Conservation (phyloP, 2,888 invertebrate genomes). For the Teinopalpus imperialis region DNA sequence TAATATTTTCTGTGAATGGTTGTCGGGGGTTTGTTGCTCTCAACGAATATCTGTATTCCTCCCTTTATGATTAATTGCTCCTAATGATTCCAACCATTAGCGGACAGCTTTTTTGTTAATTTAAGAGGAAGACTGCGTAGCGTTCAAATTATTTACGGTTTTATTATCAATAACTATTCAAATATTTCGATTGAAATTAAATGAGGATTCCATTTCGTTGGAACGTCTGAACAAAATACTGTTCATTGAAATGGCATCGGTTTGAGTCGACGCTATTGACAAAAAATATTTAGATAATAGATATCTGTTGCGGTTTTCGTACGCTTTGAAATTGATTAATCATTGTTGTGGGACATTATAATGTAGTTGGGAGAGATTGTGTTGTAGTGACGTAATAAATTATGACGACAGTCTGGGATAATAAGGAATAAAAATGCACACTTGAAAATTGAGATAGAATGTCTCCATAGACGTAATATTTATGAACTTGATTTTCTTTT, state of each 20-base stretch:
- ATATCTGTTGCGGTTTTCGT: slow-evolving; percentile 4
- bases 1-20: slow-evolving; percentile 22
- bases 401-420: too few relatives aligned
- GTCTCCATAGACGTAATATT: too few relatives aligned
- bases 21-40: background rate
- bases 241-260: background rate
- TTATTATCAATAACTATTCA: slow-evolving; percentile 4
- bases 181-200: slow-evolving; percentile 2
- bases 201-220: background rate
- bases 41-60: slow-evolving; percentile 33
- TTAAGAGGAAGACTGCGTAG: slow-evolving; percentile 39
- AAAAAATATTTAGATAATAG: slow-evolving; percentile 1
- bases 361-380: too few relatives aligned
- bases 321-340: slow-evolving; percentile 4
- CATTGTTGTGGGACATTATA: background rate
- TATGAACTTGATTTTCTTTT: too few relatives aligned
- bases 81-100: slow-evolving; percentile 74
- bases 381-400: too few relatives aligned
- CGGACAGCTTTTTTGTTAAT: slow-evolving; percentile 61
- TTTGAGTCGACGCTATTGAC: background rate
- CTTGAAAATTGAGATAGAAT: too few relatives aligned
- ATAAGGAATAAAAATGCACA: too few relatives aligned
- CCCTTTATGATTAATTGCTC: slow-evolving; percentile 72
- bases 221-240: background rate
- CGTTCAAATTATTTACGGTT: slow-evolving; percentile 12